Evolutionary conservation across 2,797 vertebrate genomes (phyloP).

Genomic region (Euphonia xanthogaster): DNA sequence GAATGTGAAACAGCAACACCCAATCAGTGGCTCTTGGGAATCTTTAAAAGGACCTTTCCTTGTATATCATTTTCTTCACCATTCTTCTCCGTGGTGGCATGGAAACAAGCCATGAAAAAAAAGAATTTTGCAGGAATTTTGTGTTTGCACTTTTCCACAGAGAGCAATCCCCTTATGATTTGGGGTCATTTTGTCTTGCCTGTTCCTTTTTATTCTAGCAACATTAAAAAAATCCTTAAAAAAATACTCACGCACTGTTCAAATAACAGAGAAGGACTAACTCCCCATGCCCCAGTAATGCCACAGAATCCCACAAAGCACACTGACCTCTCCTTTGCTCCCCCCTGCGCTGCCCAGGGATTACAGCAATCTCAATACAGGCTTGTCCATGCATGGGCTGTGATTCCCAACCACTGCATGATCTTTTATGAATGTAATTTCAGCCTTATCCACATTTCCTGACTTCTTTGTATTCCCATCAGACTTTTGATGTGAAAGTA

Average conservation of each 20-base stretch:
- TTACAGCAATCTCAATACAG: conserved; percentile 27
- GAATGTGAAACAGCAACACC: not conserved
- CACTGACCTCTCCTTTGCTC: conserved; percentile 38
- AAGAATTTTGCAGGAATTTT: not conserved
- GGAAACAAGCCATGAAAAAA: conserved; percentile 11
- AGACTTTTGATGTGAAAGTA: conserved; percentile 10
- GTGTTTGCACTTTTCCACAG: conserved; percentile 11
- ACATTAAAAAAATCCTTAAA: not conserved
- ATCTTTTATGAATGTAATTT: conserved; percentile 25
- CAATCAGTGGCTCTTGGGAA: not conserved
- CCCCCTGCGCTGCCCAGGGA: conserved; percentile 10
- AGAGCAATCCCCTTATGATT: not conserved
- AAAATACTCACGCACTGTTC: not conserved
- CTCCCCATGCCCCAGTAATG: conserved; percentile 18
- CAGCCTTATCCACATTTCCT: conserved; percentile 28
- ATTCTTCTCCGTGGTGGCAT: not conserved
- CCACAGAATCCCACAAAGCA: conserved; percentile 38
- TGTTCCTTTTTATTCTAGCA: conserved; percentile 17
- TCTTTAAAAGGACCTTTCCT: not conserved
- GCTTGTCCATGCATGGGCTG: conserved; percentile 14
- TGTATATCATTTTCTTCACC: not conserved
- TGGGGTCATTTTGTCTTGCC: conserved; percentile 8
- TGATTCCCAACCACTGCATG: conserved; percentile 9
- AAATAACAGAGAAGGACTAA: conserved; percentile 20
- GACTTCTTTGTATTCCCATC: conserved; percentile 12